Conservation (phyloP, 2,797 vertebrate species). For the Platyrinchus mystaceus region DNA sequence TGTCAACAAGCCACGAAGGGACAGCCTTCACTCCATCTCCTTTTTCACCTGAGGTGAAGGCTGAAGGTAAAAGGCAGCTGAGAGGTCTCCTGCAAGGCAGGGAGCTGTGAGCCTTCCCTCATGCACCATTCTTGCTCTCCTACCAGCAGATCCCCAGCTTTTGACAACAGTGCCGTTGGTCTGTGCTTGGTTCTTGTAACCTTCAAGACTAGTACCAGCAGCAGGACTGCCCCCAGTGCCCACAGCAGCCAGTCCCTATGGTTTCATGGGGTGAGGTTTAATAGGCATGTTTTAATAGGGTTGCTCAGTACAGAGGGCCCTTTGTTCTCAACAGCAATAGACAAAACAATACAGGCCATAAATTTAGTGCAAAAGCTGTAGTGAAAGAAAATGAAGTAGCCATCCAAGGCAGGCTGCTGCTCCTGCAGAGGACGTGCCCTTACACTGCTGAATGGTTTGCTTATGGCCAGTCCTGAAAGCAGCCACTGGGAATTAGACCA, state of each 20-base stretch:
- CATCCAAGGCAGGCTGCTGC: background rate
- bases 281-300: background rate
- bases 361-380: background rate
- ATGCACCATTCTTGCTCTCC: background rate
- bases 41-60: background rate
- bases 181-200: background rate
- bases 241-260: background rate
- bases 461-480: background rate
- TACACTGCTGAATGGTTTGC: background rate
- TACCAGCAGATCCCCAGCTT: background rate
- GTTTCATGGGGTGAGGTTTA: background rate
- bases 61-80: background rate
- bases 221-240: background rate
- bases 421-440: background rate
- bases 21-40: background rate
- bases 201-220: background rate
- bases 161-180: background rate
- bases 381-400: background rate
- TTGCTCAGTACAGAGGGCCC: background rate
- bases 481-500: background rate
- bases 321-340: background rate
- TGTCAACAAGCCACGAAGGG: background rate
- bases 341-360: background rate
- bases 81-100: background rate
- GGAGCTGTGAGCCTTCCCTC: background rate